Percentiles rank a stretch among this genome's conserved stretches.
phyloP scores from a whole-genome alignment of 2,797 vertebrate species.

The Tachyglossus aculeatus region DNA sequence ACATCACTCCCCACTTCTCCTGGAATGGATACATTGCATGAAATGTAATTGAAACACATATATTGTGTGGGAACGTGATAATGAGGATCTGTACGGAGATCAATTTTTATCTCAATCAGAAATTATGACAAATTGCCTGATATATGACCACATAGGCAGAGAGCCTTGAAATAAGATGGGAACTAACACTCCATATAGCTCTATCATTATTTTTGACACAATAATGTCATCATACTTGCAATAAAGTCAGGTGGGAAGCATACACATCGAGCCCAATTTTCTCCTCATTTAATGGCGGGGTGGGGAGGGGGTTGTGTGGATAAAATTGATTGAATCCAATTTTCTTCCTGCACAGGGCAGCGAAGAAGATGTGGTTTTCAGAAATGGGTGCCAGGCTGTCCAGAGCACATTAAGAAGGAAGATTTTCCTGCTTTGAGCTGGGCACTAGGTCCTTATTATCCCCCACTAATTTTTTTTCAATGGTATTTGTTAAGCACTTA shows the following conservation, averaged over 20 bases:
- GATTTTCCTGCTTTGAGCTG: no score
- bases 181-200: not conserved
- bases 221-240: not conserved
- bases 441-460: no score
- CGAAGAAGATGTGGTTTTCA: no score
- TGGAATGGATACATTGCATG: no score
- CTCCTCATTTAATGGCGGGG: not conserved
- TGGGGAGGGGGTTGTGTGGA: not conserved
- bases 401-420: no score
- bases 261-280: not conserved
- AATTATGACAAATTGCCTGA: conserved; percentile 34
- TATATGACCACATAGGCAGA: not conserved
- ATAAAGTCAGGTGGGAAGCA: conserved; percentile 25
- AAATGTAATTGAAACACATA: not conserved
- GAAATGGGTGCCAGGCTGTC: no score
- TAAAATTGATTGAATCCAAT: not conserved
- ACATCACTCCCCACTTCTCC: not conserved
- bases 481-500: no score
- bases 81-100: conserved; percentile 20
- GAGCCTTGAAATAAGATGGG: conserved; percentile 26
- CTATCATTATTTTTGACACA: conserved; percentile 4
- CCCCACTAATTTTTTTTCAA: no score
- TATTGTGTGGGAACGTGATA: not conserved
- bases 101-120: conserved; percentile 26
- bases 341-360: not conserved